Conservation (phyloP, 2,113 vertebrate genomes). For the Serilophus lunatus region DNA sequence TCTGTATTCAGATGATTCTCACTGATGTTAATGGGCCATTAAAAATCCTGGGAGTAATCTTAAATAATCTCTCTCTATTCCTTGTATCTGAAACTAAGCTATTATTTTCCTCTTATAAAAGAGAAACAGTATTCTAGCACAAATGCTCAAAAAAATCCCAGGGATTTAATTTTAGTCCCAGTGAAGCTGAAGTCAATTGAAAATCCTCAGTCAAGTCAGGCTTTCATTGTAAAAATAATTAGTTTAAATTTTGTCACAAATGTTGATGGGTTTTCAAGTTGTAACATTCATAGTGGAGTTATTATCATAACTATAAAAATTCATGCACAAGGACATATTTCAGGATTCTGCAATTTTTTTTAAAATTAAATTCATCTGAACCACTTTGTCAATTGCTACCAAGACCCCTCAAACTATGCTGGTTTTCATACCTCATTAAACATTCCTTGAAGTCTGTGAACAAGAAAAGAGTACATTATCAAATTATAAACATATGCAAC, state of each 20-base stretch:
- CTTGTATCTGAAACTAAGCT: not conserved
- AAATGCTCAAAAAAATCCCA: not conserved
- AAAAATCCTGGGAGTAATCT: not conserved
- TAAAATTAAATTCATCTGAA: not conserved
- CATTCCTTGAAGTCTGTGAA: not conserved
- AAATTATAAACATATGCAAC: not conserved
- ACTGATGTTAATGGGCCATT: not conserved
- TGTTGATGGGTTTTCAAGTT: conserved; percentile 3
- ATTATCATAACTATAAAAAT: not conserved
- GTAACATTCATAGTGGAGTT: not conserved
- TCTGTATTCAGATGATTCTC: not conserved
- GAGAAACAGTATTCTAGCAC: not conserved
- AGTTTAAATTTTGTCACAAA: not conserved
- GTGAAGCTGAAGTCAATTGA: not conserved
- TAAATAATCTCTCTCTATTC: not conserved
- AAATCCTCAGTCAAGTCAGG: conserved; percentile 10
- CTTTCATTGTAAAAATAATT: conserved; percentile 1
- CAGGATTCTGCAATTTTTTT: not conserved
- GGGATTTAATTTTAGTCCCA: not conserved
- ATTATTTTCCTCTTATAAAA: not conserved
- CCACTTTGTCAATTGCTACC: not conserved
- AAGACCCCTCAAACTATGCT: not conserved
- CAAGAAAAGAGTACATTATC: not conserved
- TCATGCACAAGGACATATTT: not conserved
- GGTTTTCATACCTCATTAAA: not conserved